Evolutionary conservation across 2,888 invertebrate genomes (phyloP).

Genomic region (Thymelicus lineola): DNA sequence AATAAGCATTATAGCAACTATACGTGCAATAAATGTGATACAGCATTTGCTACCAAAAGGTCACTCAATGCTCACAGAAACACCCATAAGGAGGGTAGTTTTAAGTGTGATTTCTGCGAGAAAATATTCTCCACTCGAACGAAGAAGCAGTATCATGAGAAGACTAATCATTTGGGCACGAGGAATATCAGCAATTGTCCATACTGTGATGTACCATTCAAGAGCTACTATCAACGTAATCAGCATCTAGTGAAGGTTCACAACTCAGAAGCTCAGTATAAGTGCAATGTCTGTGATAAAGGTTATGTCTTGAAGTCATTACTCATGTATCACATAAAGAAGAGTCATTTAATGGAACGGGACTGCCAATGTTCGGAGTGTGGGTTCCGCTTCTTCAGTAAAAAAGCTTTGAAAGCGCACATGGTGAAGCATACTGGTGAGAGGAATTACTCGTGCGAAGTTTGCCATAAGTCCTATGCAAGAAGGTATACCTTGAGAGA

Average conservation of each 20-base stretch:
- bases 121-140: conserved; percentile 65
- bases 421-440: conserved; percentile 80
- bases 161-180: conserved; percentile 70
- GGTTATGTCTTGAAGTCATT: conserved; percentile 67
- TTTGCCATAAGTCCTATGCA: conserved; percentile 75
- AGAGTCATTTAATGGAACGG: conserved; percentile 76
- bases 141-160: conserved; percentile 73
- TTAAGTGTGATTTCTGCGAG: conserved; percentile 72
- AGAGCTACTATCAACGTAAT: conserved; percentile 73
- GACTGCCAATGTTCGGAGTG: conserved; percentile 80
- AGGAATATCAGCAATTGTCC: conserved; percentile 72
- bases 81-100: conserved; percentile 68
- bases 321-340: conserved; percentile 73
- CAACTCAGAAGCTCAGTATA: conserved; percentile 71
- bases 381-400: conserved; percentile 79
- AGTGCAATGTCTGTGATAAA: conserved; percentile 72
- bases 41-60: conserved; percentile 65
- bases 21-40: conserved; percentile 62
- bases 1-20: conserved; percentile 72
- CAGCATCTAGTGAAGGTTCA: conserved; percentile 74
- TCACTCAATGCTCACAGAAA: conserved; percentile 63
- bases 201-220: conserved; percentile 67
- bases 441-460: conserved; percentile 65
- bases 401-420: conserved; percentile 81
- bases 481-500: conserved; percentile 65